Conservation (phyloP, 1,140 invertebrate species). For the Dreissena polymorpha region DNA sequence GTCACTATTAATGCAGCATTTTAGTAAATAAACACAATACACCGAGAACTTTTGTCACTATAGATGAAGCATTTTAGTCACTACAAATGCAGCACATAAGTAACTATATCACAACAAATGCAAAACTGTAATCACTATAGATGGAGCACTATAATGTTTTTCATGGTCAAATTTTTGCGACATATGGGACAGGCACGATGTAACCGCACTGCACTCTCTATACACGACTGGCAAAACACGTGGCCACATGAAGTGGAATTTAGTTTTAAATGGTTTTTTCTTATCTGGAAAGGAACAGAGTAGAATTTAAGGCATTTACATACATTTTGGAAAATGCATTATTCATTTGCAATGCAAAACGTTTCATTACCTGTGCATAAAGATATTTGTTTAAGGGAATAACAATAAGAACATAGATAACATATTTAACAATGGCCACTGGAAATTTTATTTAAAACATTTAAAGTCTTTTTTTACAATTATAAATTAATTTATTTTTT, state of each 20-base stretch:
- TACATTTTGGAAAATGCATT: background rate
- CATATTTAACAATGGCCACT: too few species aligned
- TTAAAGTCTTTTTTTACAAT: too few species aligned
- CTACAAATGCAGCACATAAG: background rate
- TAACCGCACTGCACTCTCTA: background rate
- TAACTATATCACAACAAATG: background rate
- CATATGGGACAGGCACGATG: slow-evolving; percentile 28
- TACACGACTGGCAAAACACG: slow-evolving; percentile 44
- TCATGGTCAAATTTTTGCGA: slow-evolving; percentile 27
- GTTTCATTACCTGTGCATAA: background rate
- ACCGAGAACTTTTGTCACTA: background rate
- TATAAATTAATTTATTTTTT: too few species aligned
- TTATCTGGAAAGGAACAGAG: slow-evolving; percentile 23
- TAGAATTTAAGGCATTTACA: background rate
- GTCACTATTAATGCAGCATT: background rate
- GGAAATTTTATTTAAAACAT: too few species aligned
- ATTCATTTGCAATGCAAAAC: background rate
- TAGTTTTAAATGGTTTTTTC: slow-evolving; percentile 15
- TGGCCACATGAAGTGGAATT: slow-evolving; percentile 42
- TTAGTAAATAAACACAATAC: background rate
- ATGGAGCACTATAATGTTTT: slow-evolving; percentile 34
- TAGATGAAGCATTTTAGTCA: background rate
- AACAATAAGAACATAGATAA: background rate
- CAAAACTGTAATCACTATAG: background rate
- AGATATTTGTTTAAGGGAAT: background rate